Evolutionary conservation across 1,140 invertebrate genomes (phyloP).

Genomic region (Danaus melanippus): DNA sequence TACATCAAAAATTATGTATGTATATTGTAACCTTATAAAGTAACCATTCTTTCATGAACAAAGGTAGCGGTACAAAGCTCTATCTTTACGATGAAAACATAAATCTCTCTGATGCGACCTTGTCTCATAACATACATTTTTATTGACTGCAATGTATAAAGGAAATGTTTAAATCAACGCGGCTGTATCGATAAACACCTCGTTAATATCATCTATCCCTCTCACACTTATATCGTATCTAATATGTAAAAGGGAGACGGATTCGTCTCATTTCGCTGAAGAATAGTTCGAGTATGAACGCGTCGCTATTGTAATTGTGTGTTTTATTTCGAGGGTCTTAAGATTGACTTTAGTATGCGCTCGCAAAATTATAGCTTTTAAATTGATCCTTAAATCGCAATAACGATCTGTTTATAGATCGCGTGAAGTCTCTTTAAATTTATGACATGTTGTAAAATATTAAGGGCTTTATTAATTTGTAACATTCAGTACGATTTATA

Average conservation of each 20-base stretch:
- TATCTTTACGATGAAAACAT: slow-evolving; percentile 54
- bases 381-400: slow-evolving; percentile 72
- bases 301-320: slow-evolving; percentile 18
- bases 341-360: slow-evolving; percentile 24
- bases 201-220: slow-evolving; percentile 54
- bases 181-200: slow-evolving; percentile 66
- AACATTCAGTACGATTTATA: slow-evolving; percentile 22
- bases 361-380: slow-evolving; percentile 65
- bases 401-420: slow-evolving; percentile 71
- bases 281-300: slow-evolving; percentile 62
- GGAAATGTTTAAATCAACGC: slow-evolving; percentile 69
- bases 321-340: slow-evolving; percentile 21
- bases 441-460: slow-evolving; percentile 29
- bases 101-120: slow-evolving; percentile 65
- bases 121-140: slow-evolving; percentile 70
- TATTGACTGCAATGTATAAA: slow-evolving; percentile 70
- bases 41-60: no score
- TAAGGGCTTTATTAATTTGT: background rate
- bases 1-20: no score
- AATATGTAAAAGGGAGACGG: slow-evolving; percentile 31
- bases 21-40: no score
- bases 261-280: slow-evolving; percentile 43
- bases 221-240: slow-evolving; percentile 27
- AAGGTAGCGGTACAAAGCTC: background rate
- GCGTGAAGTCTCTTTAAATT: slow-evolving; percentile 46